phyloP scores from a whole-genome alignment of 2,888 invertebrate species.

The Drosophila infuscata region DNA sequence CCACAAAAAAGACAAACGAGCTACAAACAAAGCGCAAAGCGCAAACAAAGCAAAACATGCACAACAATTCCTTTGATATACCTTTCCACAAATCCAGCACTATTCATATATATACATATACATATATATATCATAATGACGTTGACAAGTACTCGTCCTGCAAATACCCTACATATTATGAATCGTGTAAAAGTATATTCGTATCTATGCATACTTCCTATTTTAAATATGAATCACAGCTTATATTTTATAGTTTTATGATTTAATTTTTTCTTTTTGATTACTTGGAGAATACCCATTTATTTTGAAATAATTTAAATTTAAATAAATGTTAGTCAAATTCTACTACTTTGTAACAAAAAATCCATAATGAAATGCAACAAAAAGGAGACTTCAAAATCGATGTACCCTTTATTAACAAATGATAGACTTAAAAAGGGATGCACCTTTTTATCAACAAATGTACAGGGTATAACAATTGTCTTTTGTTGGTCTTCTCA shows the following conservation, averaged over 20 bases:
- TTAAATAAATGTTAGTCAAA: too few species aligned
- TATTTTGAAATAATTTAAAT: too few species aligned
- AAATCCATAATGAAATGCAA: not conserved
- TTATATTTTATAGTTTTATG: not conserved
- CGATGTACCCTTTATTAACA: not conserved
- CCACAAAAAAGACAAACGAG: conserved; percentile 20
- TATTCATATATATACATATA: not conserved
- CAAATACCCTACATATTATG: not conserved
- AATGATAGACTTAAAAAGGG: not conserved
- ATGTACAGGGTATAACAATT: not conserved
- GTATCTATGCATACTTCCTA: not conserved
- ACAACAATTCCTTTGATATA: conserved; percentile 20
- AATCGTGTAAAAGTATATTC: not conserved
- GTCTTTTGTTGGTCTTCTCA: not conserved
- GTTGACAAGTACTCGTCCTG: not conserved
- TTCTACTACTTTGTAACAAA: too few species aligned
- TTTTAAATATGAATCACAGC: not conserved
- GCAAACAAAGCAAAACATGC: conserved; percentile 11
- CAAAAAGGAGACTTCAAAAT: not conserved
- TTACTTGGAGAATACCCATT: too few species aligned
- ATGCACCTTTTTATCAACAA: not conserved
- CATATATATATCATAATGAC: not conserved
- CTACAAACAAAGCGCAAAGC: not conserved
- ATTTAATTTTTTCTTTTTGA: not conserved
- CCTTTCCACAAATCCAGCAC: not conserved